phyloP scores from a whole-genome alignment of 2,797 vertebrate genomes.

The Ispidina picta region DNA sequence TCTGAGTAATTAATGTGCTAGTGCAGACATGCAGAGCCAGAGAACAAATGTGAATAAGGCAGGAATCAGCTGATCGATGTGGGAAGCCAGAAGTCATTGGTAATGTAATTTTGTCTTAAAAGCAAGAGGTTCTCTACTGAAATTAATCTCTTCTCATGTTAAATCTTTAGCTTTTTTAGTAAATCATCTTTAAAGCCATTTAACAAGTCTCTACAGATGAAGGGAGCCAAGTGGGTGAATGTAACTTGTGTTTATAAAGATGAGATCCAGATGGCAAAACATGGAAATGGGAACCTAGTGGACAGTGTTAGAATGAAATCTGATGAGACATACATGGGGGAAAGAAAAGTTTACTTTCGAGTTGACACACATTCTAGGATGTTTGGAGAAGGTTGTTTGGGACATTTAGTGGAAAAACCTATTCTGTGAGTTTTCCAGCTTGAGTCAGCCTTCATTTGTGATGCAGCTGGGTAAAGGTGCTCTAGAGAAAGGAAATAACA shows the following conservation, averaged over 20 bases:
- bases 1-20: neutral
- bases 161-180: conserved; percentile 62
- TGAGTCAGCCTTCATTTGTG: neutral
- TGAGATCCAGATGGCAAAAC: conserved; percentile 67
- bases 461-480: neutral
- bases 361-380: neutral
- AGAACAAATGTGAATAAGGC: conserved; percentile 27
- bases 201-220: conserved; percentile 54
- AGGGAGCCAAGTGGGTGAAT: conserved; percentile 46
- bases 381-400: neutral
- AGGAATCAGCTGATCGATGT: conserved; percentile 35
- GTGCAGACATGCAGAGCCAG: conserved; percentile 4
- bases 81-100: conserved; percentile 29
- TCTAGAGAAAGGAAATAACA: neutral
- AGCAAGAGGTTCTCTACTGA: conserved; percentile 35
- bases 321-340: neutral
- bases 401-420: neutral
- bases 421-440: neutral
- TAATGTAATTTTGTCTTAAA: conserved; percentile 32
- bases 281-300: neutral
- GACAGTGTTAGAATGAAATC: conserved; percentile 8
- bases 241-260: conserved; percentile 45
- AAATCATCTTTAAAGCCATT: conserved; percentile 64
- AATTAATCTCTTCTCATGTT: conserved; percentile 56
- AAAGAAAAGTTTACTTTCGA: neutral